phyloP scores from a whole-genome alignment of 2,888 invertebrate genomes.

The Carterocephalus palaemon region DNA sequence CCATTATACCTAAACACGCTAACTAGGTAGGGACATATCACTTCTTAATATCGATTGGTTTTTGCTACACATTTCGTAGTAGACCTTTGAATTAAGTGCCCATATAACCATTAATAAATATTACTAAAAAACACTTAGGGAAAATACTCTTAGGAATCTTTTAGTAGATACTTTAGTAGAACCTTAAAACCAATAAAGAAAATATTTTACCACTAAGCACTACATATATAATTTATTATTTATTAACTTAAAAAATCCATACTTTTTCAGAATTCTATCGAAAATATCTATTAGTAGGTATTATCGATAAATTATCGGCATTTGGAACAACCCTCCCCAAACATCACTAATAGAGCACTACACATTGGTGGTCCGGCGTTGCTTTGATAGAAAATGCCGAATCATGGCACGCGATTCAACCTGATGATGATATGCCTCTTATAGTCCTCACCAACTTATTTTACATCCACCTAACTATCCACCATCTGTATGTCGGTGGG shows the following conservation, averaged over 20 bases:
- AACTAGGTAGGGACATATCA: not conserved
- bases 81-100: too few relatives aligned
- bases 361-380: slow-evolving; percentile 72
- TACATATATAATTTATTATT: too few relatives aligned
- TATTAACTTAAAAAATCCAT: too few relatives aligned
- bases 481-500: slow-evolving; percentile 24
- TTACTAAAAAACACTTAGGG: too few relatives aligned
- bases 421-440: slow-evolving; percentile 74
- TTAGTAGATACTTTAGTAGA: too few relatives aligned
- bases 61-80: too few relatives aligned
- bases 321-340: slow-evolving; percentile 8
- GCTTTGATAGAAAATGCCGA: slow-evolving; percentile 73
- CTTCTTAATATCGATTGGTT: too few relatives aligned
- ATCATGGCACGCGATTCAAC: slow-evolving; percentile 76
- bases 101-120: too few relatives aligned
- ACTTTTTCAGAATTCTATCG: not conserved
- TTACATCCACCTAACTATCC: slow-evolving; percentile 23
- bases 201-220: too few relatives aligned
- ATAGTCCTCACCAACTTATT: slow-evolving; percentile 40
- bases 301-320: slow-evolving; percentile 4
- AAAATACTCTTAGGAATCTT: too few relatives aligned
- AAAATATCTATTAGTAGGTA: not conserved
- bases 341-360: slow-evolving; percentile 40
- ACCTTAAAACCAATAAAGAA: too few relatives aligned
- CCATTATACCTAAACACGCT: slow-evolving; percentile 3